phyloP scores from a whole-genome alignment of 2,797 vertebrate species.

The Lycodopsis pacificus region DNA sequence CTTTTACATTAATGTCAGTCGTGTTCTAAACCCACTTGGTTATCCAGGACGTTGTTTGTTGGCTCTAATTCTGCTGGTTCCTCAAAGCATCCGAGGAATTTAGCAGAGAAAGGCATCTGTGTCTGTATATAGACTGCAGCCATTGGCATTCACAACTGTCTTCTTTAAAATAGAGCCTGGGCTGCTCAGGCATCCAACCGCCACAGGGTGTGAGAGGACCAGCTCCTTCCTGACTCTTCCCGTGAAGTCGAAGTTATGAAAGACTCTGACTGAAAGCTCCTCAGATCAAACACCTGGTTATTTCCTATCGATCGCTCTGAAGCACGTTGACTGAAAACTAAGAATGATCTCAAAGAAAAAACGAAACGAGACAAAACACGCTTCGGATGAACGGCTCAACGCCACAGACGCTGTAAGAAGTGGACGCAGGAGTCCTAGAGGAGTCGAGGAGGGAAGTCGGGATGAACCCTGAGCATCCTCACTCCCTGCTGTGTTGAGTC shows the following conservation, averaged over 20 bases:
- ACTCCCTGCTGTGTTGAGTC: background rate
- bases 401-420: too few relatives aligned
- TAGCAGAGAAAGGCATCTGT: slow-evolving; percentile 67
- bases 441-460: too few relatives aligned
- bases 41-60: slow-evolving; percentile 30
- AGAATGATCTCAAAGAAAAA: too few relatives aligned
- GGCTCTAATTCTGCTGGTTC: slow-evolving; percentile 38
- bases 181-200: slow-evolving; percentile 52
- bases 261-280: background rate
- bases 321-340: background rate
- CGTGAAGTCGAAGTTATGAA: background rate
- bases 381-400: too few relatives aligned
- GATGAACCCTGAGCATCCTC: background rate
- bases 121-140: slow-evolving; percentile 70
- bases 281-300: too few relatives aligned
- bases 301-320: background rate
- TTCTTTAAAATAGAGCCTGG: slow-evolving; percentile 75
- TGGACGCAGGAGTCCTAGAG: too few relatives aligned
- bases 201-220: slow-evolving; percentile 40
- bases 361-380: too few relatives aligned
- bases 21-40: slow-evolving; percentile 12
- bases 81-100: slow-evolving; percentile 69
- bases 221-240: slow-evolving; percentile 15
- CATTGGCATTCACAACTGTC: slow-evolving; percentile 77
- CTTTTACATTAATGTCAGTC: background rate